Conservation (phyloP, 2,797 vertebrate genomes). For the Benthosema pterotum region DNA sequence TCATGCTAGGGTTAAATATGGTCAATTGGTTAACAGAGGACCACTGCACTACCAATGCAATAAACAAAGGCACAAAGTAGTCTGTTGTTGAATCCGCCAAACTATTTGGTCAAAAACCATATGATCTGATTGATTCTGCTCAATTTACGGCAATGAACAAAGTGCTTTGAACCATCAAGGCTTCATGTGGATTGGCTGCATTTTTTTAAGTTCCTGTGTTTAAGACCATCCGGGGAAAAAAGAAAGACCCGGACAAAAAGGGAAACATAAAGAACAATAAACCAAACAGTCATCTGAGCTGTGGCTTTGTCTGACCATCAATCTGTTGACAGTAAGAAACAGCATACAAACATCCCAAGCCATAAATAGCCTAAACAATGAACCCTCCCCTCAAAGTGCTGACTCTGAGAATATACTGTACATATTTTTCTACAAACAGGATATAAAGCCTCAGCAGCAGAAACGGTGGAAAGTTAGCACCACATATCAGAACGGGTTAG, state of each 20-base stretch:
- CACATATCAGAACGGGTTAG: slow-evolving; percentile 45
- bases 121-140: slow-evolving; percentile 22
- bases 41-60: slow-evolving; percentile 14
- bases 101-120: slow-evolving; percentile 50
- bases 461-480: slow-evolving; percentile 59
- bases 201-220: not conserved
- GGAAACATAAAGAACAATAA: not conserved
- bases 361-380: slow-evolving; percentile 4
- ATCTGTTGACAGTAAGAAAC: not conserved
- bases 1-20: slow-evolving; percentile 1
- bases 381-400: not conserved
- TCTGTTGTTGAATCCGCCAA: slow-evolving; percentile 30
- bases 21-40: slow-evolving; percentile 35
- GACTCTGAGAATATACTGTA: slow-evolving; percentile 2
- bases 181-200: slow-evolving; percentile 27
- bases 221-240: slow-evolving; percentile 5
- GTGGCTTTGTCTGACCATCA: not conserved
- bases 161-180: slow-evolving; percentile 45
- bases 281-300: not conserved
- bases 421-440: slow-evolving; percentile 18
- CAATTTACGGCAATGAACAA: slow-evolving; percentile 28
- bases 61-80: slow-evolving; percentile 72
- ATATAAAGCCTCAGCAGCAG: slow-evolving; percentile 55
- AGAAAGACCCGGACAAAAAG: not conserved
- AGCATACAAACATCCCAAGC: not conserved